A percentile compares a stretch with the other conserved stretches of the same genome.
Evolutionary conservation across 2,888 invertebrate species (phyloP).

Genomic region (Tethea ocularis): DNA sequence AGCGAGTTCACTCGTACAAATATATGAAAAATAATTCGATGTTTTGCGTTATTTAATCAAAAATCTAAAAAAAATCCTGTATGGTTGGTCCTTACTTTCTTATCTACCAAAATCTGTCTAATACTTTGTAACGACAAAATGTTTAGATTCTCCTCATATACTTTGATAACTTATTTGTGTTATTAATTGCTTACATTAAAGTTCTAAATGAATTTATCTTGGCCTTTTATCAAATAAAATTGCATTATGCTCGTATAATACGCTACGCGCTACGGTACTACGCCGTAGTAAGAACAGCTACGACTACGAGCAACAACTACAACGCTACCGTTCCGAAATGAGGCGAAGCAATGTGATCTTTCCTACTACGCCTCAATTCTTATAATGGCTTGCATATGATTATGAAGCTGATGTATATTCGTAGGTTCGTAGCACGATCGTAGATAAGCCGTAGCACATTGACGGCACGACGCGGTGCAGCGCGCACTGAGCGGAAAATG

Average conservation of each 20-base stretch:
- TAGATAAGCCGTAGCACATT: conserved; percentile 25
- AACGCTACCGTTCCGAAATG: conserved; percentile 15
- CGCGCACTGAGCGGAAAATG: conserved; percentile 42
- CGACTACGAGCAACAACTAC: conserved; percentile 14
- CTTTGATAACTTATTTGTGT: no score
- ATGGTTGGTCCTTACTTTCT: no score
- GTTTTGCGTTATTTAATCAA: no score
- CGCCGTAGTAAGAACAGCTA: conserved; percentile 26
- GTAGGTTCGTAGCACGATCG: conserved; percentile 25
- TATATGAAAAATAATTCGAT: no score
- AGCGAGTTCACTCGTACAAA: no score
- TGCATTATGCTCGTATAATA: conserved; percentile 17
- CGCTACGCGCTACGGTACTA: conserved; percentile 31
- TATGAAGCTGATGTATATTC: conserved; percentile 9
- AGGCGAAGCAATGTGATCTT: conserved; percentile 18
- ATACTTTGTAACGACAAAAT: no score
- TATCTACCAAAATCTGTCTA: no score
- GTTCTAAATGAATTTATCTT: no score
- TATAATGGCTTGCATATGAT: conserved; percentile 18
- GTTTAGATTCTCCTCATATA: no score
- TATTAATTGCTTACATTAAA: no score
- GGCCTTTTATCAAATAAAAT: neutral
- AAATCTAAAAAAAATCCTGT: no score
- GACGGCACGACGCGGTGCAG: conserved; percentile 14
- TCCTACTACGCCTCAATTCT: conserved; percentile 12